Percentiles rank a stretch among this genome's conserved stretches.
These are phyloP conservation scores for Galeopterus variegatus DNA, from an alignment of 2,113 vertebrate species.

Conservation along the genomic window DNA sequence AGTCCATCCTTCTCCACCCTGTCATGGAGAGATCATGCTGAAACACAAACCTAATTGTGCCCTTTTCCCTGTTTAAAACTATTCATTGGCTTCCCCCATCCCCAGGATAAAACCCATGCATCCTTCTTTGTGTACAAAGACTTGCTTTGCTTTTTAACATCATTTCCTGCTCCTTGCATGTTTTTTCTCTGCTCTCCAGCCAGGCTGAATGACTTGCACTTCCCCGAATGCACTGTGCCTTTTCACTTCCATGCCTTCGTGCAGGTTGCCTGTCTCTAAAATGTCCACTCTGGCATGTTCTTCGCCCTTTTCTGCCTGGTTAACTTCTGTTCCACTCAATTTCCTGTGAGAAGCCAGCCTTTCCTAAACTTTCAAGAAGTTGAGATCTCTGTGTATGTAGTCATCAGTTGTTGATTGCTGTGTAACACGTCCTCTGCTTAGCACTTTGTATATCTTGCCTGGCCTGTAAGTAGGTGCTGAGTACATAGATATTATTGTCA, in stretches of 20 bases:
- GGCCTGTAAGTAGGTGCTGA: background rate
- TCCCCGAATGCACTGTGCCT: background rate
- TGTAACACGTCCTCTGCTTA: constrained; percentile 24
- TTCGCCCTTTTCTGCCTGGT: constrained; percentile 41
- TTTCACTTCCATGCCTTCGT: background rate
- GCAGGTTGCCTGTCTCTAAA: background rate
- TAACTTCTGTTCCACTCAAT: constrained; percentile 36
- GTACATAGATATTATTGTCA: background rate
- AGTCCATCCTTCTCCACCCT: background rate
- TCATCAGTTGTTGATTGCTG: background rate
- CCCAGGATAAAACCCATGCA: background rate
- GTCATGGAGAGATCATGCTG: background rate
- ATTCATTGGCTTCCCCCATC: background rate
- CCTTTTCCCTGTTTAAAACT: background rate
- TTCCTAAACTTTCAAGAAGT: constrained; percentile 54
- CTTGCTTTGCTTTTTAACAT: background rate
- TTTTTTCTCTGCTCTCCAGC: background rate
- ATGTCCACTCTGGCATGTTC: background rate
- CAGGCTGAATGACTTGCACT: background rate
- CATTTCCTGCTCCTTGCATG: background rate
- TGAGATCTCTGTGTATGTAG: constrained; percentile 51
- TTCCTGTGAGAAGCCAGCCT: constrained; percentile 41
- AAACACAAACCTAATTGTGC: background rate
- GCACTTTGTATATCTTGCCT: background rate
- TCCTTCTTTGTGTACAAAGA: background rate